Base-by-base conservation (phyloP, 2,113 vertebrate species). In the Mohoua ochrocephala region DNA sequence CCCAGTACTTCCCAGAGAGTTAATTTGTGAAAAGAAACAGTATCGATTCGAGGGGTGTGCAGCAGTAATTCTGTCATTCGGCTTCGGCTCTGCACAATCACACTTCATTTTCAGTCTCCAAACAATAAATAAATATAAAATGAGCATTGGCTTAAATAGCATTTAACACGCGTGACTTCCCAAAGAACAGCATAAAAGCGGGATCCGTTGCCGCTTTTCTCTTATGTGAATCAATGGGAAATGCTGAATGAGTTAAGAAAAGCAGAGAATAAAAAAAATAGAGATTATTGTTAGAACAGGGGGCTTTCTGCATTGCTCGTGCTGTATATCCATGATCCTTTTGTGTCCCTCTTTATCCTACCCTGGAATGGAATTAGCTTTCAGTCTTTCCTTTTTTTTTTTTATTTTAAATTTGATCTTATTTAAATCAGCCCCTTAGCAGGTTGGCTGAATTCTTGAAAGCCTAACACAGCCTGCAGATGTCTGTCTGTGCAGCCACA, bases 391-490 rank as follows among this genome's bases (percentile, higher is more conserved):
- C 33, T 22, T 47, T 69, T 42, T 64, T 85, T 75, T 93, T 96
- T 93, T 92, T 92, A 93, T 80, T 79, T 93, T 92, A 94, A 52
- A 94, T 65, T 89, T 95, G 97, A 97, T 98, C 97, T 97, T 98
- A 98, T 98, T 98, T 98, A 98, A 98, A 98, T 98, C 97, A 98
- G 96, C 95, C 97, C 98, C 97, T 97, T 95, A 97, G 97, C 97
- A 97, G 97, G 95, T 98, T 98, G 98, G 97, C 97, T 97, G 93
- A 95, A 95, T 89, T 94, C 91, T 91, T 75, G 60, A 97, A 98
- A 97, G 96, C 97, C 93, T 96, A 75, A 42, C 95, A 54, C 91
- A 90, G 98, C 95, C 96, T 97, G 96, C 98, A 98, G 98, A 98
- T 98, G 98, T 98, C 98, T 97, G 97, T 96, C 97, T 96, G 97